These are phyloP conservation scores for Eleginops maclovinus DNA, from an alignment of 2,113 vertebrate genomes.

Conservation along the genomic window DNA sequence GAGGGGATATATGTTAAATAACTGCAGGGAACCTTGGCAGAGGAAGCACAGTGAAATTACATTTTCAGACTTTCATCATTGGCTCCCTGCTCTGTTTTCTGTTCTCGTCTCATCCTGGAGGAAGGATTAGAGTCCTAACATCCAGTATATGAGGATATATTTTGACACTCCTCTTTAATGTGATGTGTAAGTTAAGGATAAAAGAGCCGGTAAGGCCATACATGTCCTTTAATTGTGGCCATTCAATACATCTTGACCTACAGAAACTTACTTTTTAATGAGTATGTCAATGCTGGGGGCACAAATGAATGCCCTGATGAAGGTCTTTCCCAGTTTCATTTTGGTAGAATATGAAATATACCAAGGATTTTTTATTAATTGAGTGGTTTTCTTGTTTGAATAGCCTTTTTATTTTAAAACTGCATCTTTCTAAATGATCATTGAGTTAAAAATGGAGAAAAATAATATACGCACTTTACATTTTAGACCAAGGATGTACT, in stretches of 20 bases:
- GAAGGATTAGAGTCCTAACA: slow-evolving; percentile 61
- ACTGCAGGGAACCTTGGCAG: slow-evolving; percentile 67
- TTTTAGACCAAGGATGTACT: slow-evolving; percentile 19
- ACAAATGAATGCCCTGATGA: slow-evolving; percentile 7
- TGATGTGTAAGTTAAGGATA: slow-evolving; percentile 58
- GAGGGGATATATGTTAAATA: slow-evolving; percentile 74
- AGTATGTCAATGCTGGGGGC: not conserved
- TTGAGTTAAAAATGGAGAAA: not conserved
- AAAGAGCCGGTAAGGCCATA: slow-evolving; percentile 16
- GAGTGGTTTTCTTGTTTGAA: not conserved
- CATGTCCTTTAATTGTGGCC: slow-evolving; percentile 21
- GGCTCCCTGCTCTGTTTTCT: slow-evolving; percentile 61
- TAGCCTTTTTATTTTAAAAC: slow-evolving; percentile 3
- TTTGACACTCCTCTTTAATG: slow-evolving; percentile 47
- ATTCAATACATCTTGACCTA: slow-evolving; percentile 21
- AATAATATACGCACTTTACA: not conserved
- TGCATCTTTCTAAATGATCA: not conserved
- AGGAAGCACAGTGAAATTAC: slow-evolving; percentile 68
- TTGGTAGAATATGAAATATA: not conserved
- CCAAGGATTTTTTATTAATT: not conserved
- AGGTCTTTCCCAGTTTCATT: slow-evolving; percentile 33
- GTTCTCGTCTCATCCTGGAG: slow-evolving; percentile 42
- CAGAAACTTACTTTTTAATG: slow-evolving; percentile 10
- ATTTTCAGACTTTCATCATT: slow-evolving; percentile 76
- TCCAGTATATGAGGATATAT: slow-evolving; percentile 39